Evolutionary conservation across 1,140 invertebrate species (phyloP).

Genomic region (Nephila pilipes): DNA sequence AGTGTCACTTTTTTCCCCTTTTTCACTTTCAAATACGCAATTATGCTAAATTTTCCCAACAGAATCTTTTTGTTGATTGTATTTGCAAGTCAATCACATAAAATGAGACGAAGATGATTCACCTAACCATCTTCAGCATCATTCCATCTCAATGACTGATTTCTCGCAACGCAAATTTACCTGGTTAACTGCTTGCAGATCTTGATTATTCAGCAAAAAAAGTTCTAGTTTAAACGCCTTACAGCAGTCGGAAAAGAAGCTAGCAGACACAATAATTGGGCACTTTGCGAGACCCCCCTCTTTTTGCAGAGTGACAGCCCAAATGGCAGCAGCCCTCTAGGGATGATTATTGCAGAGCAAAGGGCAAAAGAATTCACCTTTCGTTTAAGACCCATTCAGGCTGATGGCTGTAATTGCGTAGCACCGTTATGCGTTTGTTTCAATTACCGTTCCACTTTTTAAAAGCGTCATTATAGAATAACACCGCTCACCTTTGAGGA

Average conservation of each 20-base stretch:
- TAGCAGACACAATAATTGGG: slow-evolving; percentile 22
- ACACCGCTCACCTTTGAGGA: neutral
- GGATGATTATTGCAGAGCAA: neutral
- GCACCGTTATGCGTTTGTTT: slow-evolving; percentile 20
- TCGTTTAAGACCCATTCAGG: slow-evolving; percentile 40
- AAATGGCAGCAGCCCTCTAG: neutral
- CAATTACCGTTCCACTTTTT: slow-evolving; percentile 4
- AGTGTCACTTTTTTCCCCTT: too few relatives aligned
- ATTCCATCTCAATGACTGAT: too few relatives aligned
- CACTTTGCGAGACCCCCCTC: slow-evolving; percentile 12
- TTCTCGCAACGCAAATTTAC: too few relatives aligned
- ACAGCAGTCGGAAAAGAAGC: neutral
- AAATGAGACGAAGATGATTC: too few relatives aligned
- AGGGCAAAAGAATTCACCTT: slow-evolving; percentile 46
- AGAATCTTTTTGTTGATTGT: too few relatives aligned
- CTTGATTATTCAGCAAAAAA: too few relatives aligned
- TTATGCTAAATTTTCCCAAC: too few relatives aligned
- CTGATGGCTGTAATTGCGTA: neutral
- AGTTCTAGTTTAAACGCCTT: neutral
- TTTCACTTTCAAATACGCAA: too few relatives aligned
- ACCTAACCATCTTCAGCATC: too few relatives aligned
- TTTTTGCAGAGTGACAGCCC: neutral
- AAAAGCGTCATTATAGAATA: neutral
- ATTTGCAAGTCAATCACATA: too few relatives aligned
- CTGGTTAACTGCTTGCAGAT: too few relatives aligned